A percentile compares a stretch with the other conserved stretches of the same genome.
phyloP scores from a whole-genome alignment of 2,797 vertebrate genomes.

The Acomys russatus region DNA sequence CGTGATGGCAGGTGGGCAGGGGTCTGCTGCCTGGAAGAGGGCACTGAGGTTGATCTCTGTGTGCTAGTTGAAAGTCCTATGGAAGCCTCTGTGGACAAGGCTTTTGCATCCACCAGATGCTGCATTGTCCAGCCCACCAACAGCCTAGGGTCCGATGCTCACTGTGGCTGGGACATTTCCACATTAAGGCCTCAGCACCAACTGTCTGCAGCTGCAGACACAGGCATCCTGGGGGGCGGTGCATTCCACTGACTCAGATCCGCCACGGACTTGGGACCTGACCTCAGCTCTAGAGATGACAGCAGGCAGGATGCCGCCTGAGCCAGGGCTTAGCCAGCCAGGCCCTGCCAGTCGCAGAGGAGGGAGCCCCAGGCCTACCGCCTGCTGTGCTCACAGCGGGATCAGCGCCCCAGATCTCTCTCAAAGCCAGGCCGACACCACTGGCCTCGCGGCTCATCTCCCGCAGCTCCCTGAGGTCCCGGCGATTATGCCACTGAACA shows the following conservation, averaged over 20 bases:
- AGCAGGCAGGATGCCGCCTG: neutral
- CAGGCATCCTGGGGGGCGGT: neutral
- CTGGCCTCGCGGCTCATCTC: slow-evolving; percentile 40
- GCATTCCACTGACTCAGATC: neutral
- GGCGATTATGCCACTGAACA: slow-evolving; percentile 81
- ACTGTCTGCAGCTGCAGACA: neutral
- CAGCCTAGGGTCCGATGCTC: neutral
- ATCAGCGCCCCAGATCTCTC: slow-evolving; percentile 69
- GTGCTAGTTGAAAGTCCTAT: neutral
- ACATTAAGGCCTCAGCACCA: neutral
- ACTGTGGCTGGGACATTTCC: neutral
- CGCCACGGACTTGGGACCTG: neutral
- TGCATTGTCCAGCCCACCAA: no score
- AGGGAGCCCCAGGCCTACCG: neutral
- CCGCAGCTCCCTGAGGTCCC: slow-evolving; percentile 59
- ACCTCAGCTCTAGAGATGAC: slow-evolving; percentile 32
- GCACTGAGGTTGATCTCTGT: neutral
- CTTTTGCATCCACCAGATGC: neutral
- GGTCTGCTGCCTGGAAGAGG: neutral
- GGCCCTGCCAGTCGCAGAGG: neutral
- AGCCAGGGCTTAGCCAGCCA: neutral
- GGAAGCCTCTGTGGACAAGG: neutral
- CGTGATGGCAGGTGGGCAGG: neutral
- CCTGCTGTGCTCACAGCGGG: neutral
- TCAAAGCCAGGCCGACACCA: slow-evolving; percentile 44